These are phyloP conservation scores for Rhizoglyphus robini DNA, from an alignment of 1,140 invertebrate genomes.

Conservation along the genomic window DNA sequence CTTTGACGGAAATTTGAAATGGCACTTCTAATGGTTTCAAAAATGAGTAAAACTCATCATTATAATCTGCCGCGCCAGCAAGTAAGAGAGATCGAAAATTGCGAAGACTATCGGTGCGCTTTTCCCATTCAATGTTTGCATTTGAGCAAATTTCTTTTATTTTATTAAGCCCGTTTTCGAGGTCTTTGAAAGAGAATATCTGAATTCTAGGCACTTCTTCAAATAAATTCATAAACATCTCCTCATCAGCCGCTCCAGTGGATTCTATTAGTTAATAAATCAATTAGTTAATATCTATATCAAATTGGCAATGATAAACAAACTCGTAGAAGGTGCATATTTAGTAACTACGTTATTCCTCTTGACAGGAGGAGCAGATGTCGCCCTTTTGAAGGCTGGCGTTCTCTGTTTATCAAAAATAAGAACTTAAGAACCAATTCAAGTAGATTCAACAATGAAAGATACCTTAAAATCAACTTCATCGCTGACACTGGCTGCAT, in stretches of 20 bases:
- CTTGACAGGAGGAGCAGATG: slow-evolving; percentile 32
- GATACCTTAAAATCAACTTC: slow-evolving; percentile 18
- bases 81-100: slow-evolving; percentile 60
- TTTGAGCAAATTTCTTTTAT: slow-evolving; percentile 61
- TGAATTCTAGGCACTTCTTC: slow-evolving; percentile 64
- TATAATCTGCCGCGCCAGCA: slow-evolving; percentile 57
- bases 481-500: background rate
- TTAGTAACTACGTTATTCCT: slow-evolving; percentile 27
- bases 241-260: slow-evolving; percentile 53
- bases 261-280: slow-evolving; percentile 15
- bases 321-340: background rate
- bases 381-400: slow-evolving; percentile 28
- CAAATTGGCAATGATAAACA: background rate
- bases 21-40: slow-evolving; percentile 64
- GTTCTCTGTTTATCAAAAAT: slow-evolving; percentile 17
- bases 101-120: slow-evolving; percentile 70
- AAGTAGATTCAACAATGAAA: background rate
- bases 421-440: background rate
- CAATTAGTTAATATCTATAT: background rate
- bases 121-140: slow-evolving; percentile 71
- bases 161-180: slow-evolving; percentile 64
- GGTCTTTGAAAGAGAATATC: slow-evolving; percentile 64
- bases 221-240: slow-evolving; percentile 69
- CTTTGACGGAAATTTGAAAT: slow-evolving; percentile 69
- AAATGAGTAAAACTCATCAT: slow-evolving; percentile 62